phyloP scores from a whole-genome alignment of 2,888 invertebrate species.

The Liodrosophila aerea region DNA sequence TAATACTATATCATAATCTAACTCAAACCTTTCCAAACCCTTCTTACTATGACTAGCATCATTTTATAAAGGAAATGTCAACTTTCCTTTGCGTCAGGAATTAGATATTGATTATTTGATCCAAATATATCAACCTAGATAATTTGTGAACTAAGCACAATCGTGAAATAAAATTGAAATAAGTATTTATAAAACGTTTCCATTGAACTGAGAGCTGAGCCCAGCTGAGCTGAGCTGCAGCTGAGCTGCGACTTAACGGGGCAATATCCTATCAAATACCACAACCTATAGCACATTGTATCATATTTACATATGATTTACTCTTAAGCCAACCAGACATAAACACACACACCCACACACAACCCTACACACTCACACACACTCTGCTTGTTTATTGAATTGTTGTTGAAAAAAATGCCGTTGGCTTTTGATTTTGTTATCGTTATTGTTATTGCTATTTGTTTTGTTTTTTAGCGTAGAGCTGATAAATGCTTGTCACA shows the following conservation, averaged over 20 bases:
- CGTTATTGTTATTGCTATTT: constrained; percentile 8
- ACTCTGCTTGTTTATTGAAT: constrained; percentile 41
- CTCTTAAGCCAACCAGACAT: constrained; percentile 23
- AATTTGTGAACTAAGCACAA: too few relatives aligned
- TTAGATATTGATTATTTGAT: too few relatives aligned
- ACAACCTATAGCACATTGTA: constrained; percentile 7
- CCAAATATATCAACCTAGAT: too few relatives aligned
- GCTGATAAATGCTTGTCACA: constrained; percentile 16
- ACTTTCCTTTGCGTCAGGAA: too few relatives aligned
- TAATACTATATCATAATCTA: too few relatives aligned
- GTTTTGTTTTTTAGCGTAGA: constrained; percentile 3
- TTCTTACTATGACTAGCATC: too few relatives aligned
- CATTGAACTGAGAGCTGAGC: background rate
- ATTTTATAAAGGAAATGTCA: too few relatives aligned
- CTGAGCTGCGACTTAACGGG: constrained; percentile 3
- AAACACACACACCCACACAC: background rate
- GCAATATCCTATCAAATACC: constrained; percentile 2
- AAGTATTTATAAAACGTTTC: background rate
- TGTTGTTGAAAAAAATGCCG: constrained; percentile 22
- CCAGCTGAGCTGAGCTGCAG: background rate
- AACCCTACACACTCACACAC: background rate
- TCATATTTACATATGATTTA: constrained; percentile 17
- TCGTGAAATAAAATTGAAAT: too few relatives aligned
- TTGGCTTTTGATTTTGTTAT: constrained; percentile 25
- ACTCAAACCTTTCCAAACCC: too few relatives aligned